Percentiles rank a stretch among this genome's conserved stretches.
These are phyloP conservation scores for Ranitomeya variabilis DNA, from an alignment of 2,113 vertebrate genomes.

Conservation along the genomic window DNA sequence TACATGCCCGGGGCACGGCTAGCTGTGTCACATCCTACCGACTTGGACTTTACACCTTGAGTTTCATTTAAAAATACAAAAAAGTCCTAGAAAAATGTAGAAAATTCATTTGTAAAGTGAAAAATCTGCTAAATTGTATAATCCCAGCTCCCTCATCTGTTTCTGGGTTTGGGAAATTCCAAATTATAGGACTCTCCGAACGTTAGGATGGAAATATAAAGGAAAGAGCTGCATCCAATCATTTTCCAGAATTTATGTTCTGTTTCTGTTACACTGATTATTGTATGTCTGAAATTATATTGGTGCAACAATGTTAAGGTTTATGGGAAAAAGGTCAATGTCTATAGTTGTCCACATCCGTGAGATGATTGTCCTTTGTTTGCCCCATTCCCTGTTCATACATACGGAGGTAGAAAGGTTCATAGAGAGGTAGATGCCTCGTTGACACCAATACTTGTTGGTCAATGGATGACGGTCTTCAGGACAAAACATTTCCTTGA, in stretches of 20 bases:
- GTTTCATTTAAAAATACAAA: neutral
- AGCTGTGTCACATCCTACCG: neutral
- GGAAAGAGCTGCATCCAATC: too few relatives aligned
- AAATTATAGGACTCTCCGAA: too few relatives aligned
- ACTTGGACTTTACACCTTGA: neutral
- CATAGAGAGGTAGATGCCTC: neutral
- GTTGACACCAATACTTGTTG: neutral
- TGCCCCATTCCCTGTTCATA: neutral
- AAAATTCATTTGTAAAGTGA: neutral
- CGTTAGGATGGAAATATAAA: too few relatives aligned
- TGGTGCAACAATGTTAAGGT: neutral
- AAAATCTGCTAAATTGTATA: too few relatives aligned
- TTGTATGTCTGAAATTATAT: neutral
- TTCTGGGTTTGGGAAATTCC: too few relatives aligned
- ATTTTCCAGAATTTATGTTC: too few relatives aligned
- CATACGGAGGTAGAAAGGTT: neutral
- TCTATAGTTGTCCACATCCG: too few relatives aligned
- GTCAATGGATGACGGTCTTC: too few relatives aligned
- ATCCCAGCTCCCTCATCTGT: too few relatives aligned
- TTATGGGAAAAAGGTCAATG: too few relatives aligned
- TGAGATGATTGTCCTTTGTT: neutral
- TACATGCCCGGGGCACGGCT: neutral
- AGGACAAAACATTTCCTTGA: too few relatives aligned
- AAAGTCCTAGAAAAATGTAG: neutral
- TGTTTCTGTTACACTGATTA: neutral